A percentile compares a stretch with the other conserved stretches of the same genome.
Evolutionary conservation across 2,888 invertebrate species (phyloP).

Genomic region (Drosophila cracens): DNA sequence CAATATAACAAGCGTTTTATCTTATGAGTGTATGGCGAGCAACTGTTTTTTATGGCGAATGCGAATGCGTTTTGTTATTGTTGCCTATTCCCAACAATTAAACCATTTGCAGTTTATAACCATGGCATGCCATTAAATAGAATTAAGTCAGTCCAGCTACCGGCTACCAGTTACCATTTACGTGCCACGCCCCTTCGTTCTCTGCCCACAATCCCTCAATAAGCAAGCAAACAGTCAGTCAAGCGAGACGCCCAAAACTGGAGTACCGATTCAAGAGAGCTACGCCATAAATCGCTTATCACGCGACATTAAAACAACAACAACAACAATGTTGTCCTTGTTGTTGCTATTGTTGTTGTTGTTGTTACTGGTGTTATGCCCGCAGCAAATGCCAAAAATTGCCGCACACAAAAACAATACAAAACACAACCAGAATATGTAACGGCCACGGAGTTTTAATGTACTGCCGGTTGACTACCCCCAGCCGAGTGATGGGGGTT

Average conservation of each 20-base stretch:
- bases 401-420: constrained; percentile 78
- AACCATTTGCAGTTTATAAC: constrained; percentile 79
- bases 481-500: constrained; percentile 1
- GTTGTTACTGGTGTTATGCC: constrained; percentile 53
- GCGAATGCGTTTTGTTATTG: constrained; percentile 38
- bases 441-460: constrained; percentile 78
- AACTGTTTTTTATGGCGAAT: constrained; percentile 46
- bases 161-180: constrained; percentile 8
- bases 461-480: constrained; percentile 61
- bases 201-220: constrained; percentile 23
- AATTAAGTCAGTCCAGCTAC: constrained; percentile 70
- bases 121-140: constrained; percentile 76
- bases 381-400: constrained; percentile 79
- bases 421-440: constrained; percentile 63
- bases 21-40: constrained; percentile 9
- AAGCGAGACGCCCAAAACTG: constrained; percentile 72
- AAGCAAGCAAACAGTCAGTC: constrained; percentile 57
- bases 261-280: constrained; percentile 76
- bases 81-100: constrained; percentile 66
- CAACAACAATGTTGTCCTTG: constrained; percentile 37
- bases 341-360: constrained; percentile 35
- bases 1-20: constrained; percentile 28
- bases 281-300: constrained; percentile 79
- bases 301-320: constrained; percentile 76
- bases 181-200: constrained; percentile 8